phyloP scores from a whole-genome alignment of 1,140 invertebrate species.

The Littorina saxatilis region DNA sequence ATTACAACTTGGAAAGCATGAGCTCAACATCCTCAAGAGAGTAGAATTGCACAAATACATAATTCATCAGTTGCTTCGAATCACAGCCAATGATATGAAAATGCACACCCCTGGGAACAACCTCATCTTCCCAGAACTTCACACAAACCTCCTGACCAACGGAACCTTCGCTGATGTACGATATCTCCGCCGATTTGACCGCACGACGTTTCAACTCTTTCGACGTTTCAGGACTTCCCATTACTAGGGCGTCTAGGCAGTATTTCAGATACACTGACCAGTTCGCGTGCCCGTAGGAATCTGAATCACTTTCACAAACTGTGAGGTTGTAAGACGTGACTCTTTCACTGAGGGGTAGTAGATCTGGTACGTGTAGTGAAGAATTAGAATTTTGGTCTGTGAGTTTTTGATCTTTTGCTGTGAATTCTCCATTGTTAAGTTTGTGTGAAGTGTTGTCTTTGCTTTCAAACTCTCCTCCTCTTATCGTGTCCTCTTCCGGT shows the following conservation, averaged over 20 bases:
- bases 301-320: background rate
- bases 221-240: background rate
- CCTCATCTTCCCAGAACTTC: constrained; percentile 5
- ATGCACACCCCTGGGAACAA: background rate
- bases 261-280: background rate
- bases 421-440: background rate
- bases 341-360: background rate
- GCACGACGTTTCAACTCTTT: background rate
- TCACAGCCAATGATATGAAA: background rate
- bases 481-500: background rate
- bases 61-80: background rate
- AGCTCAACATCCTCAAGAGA: background rate
- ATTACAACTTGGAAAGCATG: background rate
- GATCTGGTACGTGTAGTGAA: background rate
- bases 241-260: background rate
- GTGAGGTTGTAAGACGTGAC: background rate
- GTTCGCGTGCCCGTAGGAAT: background rate
- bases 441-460: background rate
- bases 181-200: background rate
- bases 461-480: too few species aligned
- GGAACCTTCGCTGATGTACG: background rate
- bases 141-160: background rate
- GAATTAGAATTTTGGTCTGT: too few species aligned
- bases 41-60: background rate
- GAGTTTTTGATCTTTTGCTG: too few species aligned